phyloP scores from a whole-genome alignment of 1,140 invertebrate species.

The Piezodorus guildinii region DNA sequence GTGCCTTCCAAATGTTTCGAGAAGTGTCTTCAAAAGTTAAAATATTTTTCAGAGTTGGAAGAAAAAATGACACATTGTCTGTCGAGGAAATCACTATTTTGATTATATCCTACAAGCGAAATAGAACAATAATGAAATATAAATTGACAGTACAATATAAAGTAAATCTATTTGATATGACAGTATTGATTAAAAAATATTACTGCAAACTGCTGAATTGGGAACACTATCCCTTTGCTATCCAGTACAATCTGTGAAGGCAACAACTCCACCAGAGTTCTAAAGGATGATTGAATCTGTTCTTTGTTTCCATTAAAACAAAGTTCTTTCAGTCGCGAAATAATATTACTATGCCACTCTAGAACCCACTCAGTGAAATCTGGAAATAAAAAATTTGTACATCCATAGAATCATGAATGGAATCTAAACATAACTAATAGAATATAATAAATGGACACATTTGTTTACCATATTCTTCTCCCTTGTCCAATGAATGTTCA shows the following conservation, averaged over 20 bases:
- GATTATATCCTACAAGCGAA: not conserved
- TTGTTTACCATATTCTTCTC: too few species aligned
- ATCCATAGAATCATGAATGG: too few species aligned
- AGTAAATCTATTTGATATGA: too few species aligned
- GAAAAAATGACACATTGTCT: not conserved
- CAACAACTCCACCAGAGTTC: not conserved
- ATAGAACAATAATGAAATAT: not conserved
- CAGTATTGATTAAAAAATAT: not conserved
- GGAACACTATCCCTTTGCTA: not conserved
- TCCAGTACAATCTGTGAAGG: not conserved
- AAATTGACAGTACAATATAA: too few species aligned
- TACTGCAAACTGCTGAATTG: not conserved
- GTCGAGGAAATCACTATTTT: not conserved
- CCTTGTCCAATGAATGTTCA: too few species aligned
- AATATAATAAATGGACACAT: too few species aligned
- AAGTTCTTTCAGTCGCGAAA: too few species aligned
- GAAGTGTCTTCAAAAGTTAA: slow-evolving; percentile 16
- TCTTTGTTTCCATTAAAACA: not conserved
- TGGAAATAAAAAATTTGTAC: not conserved
- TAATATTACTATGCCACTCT: not conserved
- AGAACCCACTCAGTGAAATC: not conserved
- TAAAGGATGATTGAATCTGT: not conserved
- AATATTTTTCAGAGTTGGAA: not conserved
- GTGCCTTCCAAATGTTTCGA: slow-evolving; percentile 17
- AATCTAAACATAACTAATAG: too few species aligned